phyloP scores from a whole-genome alignment of 2,797 vertebrate genomes.

The Sparidentex hasta region DNA sequence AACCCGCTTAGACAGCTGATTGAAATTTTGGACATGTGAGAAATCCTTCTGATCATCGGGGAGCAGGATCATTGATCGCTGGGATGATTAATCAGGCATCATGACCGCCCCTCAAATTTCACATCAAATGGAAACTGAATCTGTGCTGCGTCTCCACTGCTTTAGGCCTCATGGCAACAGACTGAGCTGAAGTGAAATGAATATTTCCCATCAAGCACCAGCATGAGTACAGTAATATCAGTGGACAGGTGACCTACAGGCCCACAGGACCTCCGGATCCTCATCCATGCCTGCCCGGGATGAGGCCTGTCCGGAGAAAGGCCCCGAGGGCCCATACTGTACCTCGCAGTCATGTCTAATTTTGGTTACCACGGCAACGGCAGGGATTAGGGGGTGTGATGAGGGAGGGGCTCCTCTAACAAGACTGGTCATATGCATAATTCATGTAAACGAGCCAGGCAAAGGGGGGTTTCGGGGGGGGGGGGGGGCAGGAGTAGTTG shows the following conservation, averaged over 20 bases:
- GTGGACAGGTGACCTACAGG: constrained; percentile 78
- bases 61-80: neutral
- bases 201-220: constrained; percentile 62
- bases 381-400: constrained; percentile 77
- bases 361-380: constrained; percentile 80
- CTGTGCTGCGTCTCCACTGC: neutral
- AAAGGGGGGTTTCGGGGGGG: constrained; percentile 16
- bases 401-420: constrained; percentile 78
- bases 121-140: neutral
- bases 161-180: constrained; percentile 37
- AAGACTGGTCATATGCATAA: constrained; percentile 83
- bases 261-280: constrained; percentile 57
- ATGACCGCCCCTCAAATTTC: constrained; percentile 1
- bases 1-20: neutral
- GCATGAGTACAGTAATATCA: constrained; percentile 65
- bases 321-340: constrained; percentile 68
- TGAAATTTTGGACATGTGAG: neutral
- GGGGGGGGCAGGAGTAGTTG: constrained; percentile 37
- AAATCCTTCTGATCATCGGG: neutral
- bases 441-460: constrained; percentile 79
- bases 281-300: constrained; percentile 49
- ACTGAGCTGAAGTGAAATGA: constrained; percentile 49
- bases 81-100: neutral
- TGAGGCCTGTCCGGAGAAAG: constrained; percentile 73
- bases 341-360: constrained; percentile 78